Conservation (phyloP, 92 coral and sea anemone species). For the Zoanthus sociatus region DNA sequence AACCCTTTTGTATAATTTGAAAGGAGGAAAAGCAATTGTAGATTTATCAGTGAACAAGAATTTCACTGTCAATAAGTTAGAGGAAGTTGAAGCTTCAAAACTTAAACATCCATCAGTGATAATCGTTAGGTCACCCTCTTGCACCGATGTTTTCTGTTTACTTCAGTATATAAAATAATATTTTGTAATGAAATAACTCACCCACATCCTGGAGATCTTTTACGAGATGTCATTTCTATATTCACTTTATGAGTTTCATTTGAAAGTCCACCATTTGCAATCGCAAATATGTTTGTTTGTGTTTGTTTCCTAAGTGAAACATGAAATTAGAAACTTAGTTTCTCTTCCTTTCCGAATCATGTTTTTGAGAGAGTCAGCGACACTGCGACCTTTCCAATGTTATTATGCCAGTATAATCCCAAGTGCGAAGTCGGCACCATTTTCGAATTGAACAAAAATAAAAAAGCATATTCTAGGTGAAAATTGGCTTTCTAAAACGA, state of each 20-base stretch:
- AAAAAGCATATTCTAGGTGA: neutral
- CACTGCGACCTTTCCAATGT: neutral
- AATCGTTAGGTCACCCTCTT: neutral
- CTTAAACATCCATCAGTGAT: too few species aligned
- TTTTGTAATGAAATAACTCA: neutral
- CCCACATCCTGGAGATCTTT: neutral
- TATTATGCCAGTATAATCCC: neutral
- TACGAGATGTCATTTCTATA: neutral
- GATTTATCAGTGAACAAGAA: neutral
- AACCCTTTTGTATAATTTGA: neutral
- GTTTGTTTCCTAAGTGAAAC: constrained; percentile 10
- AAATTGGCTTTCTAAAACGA: neutral
- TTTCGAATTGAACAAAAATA: neutral
- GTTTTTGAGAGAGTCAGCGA: neutral
- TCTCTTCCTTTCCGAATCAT: neutral
- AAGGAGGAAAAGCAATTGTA: neutral
- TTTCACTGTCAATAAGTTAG: too few species aligned
- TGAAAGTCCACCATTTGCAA: neutral
- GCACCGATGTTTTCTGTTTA: neutral
- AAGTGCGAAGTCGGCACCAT: neutral
- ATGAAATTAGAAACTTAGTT: neutral
- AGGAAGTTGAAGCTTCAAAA: too few species aligned
- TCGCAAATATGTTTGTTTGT: neutral
- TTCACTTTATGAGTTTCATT: neutral
- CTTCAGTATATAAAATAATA: neutral